Evolutionary conservation across 1,140 invertebrate genomes (phyloP).

Genomic region (Oedothorax gibbosus): DNA sequence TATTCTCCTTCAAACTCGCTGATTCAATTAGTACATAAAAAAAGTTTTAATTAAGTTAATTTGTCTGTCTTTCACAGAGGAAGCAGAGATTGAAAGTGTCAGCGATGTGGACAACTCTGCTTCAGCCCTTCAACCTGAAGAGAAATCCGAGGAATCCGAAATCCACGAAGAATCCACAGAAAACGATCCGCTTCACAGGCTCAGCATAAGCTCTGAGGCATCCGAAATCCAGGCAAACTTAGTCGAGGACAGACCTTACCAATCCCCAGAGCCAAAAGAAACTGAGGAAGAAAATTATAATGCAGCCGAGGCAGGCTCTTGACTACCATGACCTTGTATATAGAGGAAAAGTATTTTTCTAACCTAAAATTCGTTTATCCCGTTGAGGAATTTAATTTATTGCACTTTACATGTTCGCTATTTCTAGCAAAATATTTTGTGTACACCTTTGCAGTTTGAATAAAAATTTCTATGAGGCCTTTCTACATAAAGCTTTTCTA

Average conservation of each 20-base stretch:
- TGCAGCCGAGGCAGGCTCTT: slow-evolving; percentile 18
- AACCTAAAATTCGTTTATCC: no score
- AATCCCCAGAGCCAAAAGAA: slow-evolving; percentile 1
- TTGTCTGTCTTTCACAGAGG: slow-evolving; percentile 10
- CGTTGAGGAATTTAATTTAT: no score
- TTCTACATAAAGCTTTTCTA: no score
- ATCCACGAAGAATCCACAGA: slow-evolving; percentile 11
- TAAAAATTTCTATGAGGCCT: no score
- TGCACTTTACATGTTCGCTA: no score
- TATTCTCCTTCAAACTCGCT: no score
- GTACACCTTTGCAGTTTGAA: no score
- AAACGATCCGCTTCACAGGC: neutral
- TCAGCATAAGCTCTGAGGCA: slow-evolving; percentile 43
- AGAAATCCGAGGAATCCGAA: neutral
- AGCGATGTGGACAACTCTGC: slow-evolving; percentile 37
- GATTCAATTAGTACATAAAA: no score
- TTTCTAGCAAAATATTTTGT: no score
- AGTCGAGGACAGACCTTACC: slow-evolving; percentile 41
- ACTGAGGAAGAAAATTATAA: neutral
- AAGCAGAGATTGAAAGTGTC: slow-evolving; percentile 33
- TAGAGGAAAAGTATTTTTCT: no score
- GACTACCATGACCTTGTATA: neutral
- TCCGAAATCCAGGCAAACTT: slow-evolving; percentile 49
- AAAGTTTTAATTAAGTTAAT: neutral
- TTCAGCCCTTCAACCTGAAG: slow-evolving; percentile 2